Conservation (phyloP, 2,797 vertebrate species). For the Meda fulgida region DNA sequence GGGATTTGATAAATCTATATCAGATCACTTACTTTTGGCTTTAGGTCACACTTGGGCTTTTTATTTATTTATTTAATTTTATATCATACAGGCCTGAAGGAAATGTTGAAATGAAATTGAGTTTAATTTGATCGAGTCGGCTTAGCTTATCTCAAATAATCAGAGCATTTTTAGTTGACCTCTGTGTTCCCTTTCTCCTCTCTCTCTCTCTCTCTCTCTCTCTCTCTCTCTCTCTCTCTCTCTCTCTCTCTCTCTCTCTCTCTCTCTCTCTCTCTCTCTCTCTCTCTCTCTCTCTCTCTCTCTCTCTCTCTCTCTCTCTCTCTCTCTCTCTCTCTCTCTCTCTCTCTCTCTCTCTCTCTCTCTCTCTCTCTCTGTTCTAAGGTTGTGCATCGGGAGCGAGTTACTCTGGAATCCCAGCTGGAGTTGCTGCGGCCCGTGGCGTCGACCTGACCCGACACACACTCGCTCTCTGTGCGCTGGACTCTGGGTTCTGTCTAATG, state of each 20-base stretch:
- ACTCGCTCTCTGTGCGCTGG: not conserved
- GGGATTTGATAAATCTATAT: not conserved
- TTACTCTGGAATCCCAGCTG: constrained; percentile 92
- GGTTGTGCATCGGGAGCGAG: constrained; percentile 92
- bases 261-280: not conserved
- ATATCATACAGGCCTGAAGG: constrained; percentile 2
- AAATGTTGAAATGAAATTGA: not conserved
- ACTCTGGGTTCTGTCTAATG: not conserved
- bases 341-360: not conserved
- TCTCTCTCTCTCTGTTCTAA: constrained; percentile 59
- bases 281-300: too few relatives aligned
- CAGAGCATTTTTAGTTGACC: not conserved
- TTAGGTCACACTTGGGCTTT: not conserved
- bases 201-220: not conserved
- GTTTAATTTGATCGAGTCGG: not conserved
- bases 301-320: too few relatives aligned
- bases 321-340: not conserved
- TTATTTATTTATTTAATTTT: not conserved
- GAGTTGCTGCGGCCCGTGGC: constrained; percentile 89
- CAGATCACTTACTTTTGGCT: not conserved
- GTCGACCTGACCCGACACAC: constrained; percentile 66
- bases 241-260: not conserved
- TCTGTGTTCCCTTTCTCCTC: not conserved
- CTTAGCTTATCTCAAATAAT: constrained; percentile 7
- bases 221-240: not conserved